Percentiles rank a stretch among this genome's conserved stretches.
phyloP scores from a whole-genome alignment of 2,888 invertebrate species.

The Epistrophe grossulariae region DNA sequence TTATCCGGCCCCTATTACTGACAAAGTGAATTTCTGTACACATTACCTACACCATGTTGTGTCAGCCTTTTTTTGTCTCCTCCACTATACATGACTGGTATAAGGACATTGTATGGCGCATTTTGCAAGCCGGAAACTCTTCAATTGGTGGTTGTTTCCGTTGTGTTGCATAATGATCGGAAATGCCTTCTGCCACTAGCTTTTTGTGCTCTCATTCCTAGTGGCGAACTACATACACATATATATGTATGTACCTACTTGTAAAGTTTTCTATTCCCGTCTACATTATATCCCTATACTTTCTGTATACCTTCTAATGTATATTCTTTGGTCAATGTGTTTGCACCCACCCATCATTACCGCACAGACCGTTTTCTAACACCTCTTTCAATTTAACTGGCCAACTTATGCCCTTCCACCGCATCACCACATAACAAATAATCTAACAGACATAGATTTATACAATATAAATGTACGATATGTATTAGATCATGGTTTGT shows the following conservation, averaged over 20 bases:
- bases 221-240: not conserved
- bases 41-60: slow-evolving; percentile 57
- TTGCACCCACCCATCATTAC: slow-evolving; percentile 57
- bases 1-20: slow-evolving; percentile 69
- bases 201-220: slow-evolving; percentile 67
- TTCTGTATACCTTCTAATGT: not conserved
- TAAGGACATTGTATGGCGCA: slow-evolving; percentile 67
- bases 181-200: slow-evolving; percentile 79
- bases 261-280: not conserved
- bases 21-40: slow-evolving; percentile 51
- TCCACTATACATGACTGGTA: not conserved
- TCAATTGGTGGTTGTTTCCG: slow-evolving; percentile 84
- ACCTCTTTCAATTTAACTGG: slow-evolving; percentile 69
- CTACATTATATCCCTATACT: not conserved
- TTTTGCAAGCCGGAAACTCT: slow-evolving; percentile 80
- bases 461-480: not conserved
- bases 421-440: slow-evolving; percentile 51
- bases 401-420: slow-evolving; percentile 50
- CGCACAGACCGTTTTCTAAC: slow-evolving; percentile 54
- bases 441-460: slow-evolving; percentile 28
- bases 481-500: slow-evolving; percentile 32
- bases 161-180: slow-evolving; percentile 82
- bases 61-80: slow-evolving; percentile 23
- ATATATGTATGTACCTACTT: not conserved
- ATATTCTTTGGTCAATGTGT: slow-evolving; percentile 40